Evolutionary conservation across 2,888 invertebrate species (phyloP).

Genomic region (Polyommatus iphigenia): DNA sequence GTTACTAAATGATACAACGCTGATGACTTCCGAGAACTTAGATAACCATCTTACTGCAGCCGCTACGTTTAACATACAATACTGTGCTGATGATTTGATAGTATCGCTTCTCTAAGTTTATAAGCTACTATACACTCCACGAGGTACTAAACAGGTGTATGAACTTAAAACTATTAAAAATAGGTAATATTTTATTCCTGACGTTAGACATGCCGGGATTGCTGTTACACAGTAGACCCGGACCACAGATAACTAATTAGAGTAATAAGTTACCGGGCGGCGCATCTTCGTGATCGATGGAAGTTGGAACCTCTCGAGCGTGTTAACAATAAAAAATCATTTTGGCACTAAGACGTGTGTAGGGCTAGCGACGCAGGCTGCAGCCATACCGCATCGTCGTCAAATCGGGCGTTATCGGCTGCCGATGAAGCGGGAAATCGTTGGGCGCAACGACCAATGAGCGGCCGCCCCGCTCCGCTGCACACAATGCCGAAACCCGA

Average conservation of each 20-base stretch:
- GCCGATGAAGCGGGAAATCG: conserved; percentile 67
- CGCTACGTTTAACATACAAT: conserved; percentile 1
- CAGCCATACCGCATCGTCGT: background rate
- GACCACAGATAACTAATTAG: no score
- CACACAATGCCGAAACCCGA: conserved; percentile 57
- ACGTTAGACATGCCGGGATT: no score
- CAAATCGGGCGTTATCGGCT: conserved; percentile 49
- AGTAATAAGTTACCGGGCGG: no score
- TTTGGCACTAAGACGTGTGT: background rate
- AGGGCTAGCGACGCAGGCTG: background rate
- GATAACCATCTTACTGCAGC: background rate
- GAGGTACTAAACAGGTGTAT: no score
- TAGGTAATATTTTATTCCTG: no score
- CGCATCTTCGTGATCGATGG: no score
- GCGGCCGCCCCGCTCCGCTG: conserved; percentile 50
- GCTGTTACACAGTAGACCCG: no score
- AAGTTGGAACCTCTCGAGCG: no score
- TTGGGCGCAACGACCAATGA: conserved; percentile 50
- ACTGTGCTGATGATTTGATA: background rate
- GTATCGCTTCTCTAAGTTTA: no score
- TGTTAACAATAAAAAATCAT: no score
- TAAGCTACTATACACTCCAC: no score
- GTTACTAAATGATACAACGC: background rate
- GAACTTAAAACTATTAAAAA: no score
- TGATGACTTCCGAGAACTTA: conserved; percentile 9